Base-by-base conservation (phyloP, 2,113 vertebrate genomes). In the Rhodinocichla rosea region DNA sequence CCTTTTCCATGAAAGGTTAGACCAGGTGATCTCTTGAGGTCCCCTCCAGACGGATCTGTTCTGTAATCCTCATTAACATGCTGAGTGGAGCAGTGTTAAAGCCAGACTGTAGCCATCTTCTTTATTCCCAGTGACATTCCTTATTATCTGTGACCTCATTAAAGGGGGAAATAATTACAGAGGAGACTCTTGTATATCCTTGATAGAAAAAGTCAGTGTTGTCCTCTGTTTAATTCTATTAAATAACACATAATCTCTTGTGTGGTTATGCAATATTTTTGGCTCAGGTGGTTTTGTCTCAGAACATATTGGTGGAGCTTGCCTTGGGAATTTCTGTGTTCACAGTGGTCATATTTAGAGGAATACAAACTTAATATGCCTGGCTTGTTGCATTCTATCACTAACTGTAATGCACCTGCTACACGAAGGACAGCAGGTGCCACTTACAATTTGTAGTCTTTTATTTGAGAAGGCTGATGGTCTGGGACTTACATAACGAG, bases 41-140 rank as follows among this genome's bases (percentile, higher is more conserved):
- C 3, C 9, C 2, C 16, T 44, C 26, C 28, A 59, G 10, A 7
- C 0, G 0, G 5, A 16, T 9, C 28, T 69, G 16, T 55, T 37
- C 40, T 53, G 8, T 22, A 9, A 50, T 55, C 19, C 44, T 77
- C 52, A 1, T 2, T 45, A 64, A 49, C 6, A 11, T 5, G 1
- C 22, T 7, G 16, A 64, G 21, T 20, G 50, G 5, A 80, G 42
- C 24, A 65, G 15, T 10, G 6, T 33, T 62, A 62, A 87, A 87
- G 6, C 7, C 21, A 69, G 6, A 37, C 28, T 49, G 7, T 18
- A 60, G 9, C 9, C 4, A 24, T 11, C 9, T 63, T 44, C 22
- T 30, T 53, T 62, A 37, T 44, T 90, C 24, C 15, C 37, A 49
- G 24, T 30, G 30, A 50, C 37, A 9, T 55, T 52, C 15, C 24